These are phyloP conservation scores for Melanocharis versteri DNA, from an alignment of 2,113 vertebrate species.

Conservation along the genomic window DNA sequence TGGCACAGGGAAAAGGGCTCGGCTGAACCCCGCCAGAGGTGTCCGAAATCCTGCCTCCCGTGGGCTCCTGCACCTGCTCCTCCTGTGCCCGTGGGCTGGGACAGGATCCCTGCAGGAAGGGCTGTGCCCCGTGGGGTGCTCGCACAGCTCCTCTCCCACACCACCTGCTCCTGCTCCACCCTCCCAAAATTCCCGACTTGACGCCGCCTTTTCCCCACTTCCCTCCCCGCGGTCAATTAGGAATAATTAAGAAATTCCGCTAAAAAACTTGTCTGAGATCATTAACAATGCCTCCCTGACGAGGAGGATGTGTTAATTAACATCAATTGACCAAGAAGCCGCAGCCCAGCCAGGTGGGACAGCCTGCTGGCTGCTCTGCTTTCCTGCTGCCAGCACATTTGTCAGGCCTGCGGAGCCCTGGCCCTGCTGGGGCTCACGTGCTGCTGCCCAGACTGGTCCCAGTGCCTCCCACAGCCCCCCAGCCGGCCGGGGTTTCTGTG, in stretches of 20 bases:
- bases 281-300: not conserved
- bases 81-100: rapidly evolving
- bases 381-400: not conserved
- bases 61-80: not conserved
- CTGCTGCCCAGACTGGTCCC: not conserved
- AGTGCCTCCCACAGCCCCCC: not conserved
- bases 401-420: not conserved
- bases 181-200: not conserved
- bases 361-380: not conserved
- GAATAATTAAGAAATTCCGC: slow-evolving; percentile 55
- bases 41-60: not conserved
- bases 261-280: slow-evolving; percentile 29
- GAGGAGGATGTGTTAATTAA: slow-evolving; percentile 56
- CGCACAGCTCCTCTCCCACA: not conserved
- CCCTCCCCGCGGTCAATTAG: not conserved
- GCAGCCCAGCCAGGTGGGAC: not conserved
- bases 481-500: rapidly evolving
- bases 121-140: not conserved
- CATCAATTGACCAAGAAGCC: not conserved
- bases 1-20: not conserved
- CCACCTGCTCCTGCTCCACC: not conserved
- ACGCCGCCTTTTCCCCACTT: not conserved
- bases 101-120: not conserved
- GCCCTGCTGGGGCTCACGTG: not conserved
- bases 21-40: not conserved